phyloP scores from a whole-genome alignment of 2,888 invertebrate genomes.

The Catocala nupta region DNA sequence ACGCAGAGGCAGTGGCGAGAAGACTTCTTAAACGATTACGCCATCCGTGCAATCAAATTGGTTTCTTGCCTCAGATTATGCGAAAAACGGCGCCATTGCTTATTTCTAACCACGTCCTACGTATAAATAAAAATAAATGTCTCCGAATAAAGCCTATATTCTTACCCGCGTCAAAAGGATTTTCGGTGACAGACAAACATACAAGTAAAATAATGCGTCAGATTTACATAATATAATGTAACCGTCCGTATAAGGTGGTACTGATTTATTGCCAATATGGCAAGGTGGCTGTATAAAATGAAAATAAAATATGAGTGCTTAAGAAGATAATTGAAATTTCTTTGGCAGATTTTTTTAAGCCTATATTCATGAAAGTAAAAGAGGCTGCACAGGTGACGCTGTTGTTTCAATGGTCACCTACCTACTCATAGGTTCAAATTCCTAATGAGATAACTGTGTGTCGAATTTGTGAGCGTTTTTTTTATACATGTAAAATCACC shows the following conservation, averaged over 20 bases:
- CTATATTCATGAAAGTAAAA: too few relatives aligned
- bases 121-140: constrained; percentile 53
- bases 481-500: too few relatives aligned
- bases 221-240: constrained; percentile 64
- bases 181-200: constrained; percentile 66
- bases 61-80: too few relatives aligned
- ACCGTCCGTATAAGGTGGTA: constrained; percentile 23
- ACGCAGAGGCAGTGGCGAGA: too few relatives aligned
- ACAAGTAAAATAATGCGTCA: constrained; percentile 62
- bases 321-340: constrained; percentile 43
- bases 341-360: constrained; percentile 19
- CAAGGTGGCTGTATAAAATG: constrained; percentile 29
- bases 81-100: background rate
- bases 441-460: too few relatives aligned
- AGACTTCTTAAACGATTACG: too few relatives aligned
- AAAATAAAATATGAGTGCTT: constrained; percentile 33
- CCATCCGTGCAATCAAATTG: too few relatives aligned
- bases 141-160: constrained; percentile 52
- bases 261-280: constrained; percentile 52
- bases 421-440: too few relatives aligned
- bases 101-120: background rate
- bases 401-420: too few relatives aligned
- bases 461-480: too few relatives aligned
- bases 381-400: too few relatives aligned
- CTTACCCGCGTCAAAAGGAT: constrained; percentile 71